Evolutionary conservation across 2,113 vertebrate genomes (phyloP).

Genomic region (Rhinolophus ferrumequinum): DNA sequence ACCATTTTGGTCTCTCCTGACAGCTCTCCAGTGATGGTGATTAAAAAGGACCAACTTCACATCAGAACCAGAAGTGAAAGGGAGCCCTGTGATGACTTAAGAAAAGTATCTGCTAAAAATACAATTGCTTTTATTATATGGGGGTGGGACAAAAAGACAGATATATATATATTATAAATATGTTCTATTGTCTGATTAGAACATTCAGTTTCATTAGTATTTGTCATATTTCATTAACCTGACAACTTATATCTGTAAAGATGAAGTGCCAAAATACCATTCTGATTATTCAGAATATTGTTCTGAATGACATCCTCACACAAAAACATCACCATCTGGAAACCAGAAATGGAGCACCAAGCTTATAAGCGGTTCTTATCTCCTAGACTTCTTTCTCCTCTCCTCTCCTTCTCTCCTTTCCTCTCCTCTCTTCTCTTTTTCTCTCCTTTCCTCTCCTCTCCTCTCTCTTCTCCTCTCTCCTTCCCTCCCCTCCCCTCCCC

Average conservation of each 20-base stretch:
- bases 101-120: not conserved
- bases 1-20: not conserved
- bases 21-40: not conserved
- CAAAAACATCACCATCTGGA: slow-evolving; percentile 28
- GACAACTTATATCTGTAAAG: not conserved
- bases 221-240: slow-evolving; percentile 29
- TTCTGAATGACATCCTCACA: slow-evolving; percentile 22
- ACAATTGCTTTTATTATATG: not conserved
- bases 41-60: not conserved
- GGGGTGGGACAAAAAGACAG: too few relatives aligned
- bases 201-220: slow-evolving; percentile 21
- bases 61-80: not conserved
- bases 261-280: slow-evolving; percentile 8
- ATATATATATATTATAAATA: not conserved
- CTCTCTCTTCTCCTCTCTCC: too few relatives aligned
- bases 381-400: not conserved
- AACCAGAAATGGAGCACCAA: not conserved
- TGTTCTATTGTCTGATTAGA: not conserved
- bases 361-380: not conserved
- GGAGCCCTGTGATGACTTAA: not conserved
- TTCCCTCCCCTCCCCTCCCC: too few relatives aligned
- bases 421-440: too few relatives aligned
- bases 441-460: too few relatives aligned
- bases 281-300: slow-evolving; percentile 36
- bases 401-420: too few relatives aligned